Evolutionary conservation across 2,888 invertebrate species (phyloP).

Genomic region (Anaspis maculata): DNA sequence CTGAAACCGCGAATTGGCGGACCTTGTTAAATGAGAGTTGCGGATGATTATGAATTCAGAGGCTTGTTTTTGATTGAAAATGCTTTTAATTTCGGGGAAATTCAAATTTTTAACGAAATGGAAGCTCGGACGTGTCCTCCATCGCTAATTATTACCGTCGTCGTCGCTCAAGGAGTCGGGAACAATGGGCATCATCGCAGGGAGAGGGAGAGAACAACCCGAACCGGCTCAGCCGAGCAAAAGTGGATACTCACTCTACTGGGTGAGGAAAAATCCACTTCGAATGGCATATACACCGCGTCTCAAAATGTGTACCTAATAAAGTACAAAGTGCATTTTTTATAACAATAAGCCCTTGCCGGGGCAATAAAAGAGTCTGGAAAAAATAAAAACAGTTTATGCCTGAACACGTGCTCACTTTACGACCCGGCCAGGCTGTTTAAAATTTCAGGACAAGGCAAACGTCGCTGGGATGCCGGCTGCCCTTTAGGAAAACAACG

Average conservation of each 20-base stretch:
- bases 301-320: slow-evolving; percentile 17
- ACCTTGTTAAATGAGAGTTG: slow-evolving; percentile 12
- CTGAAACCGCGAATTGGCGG: slow-evolving; percentile 12
- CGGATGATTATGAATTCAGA: slow-evolving; percentile 22
- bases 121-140: slow-evolving; percentile 12
- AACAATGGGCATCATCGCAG: no score
- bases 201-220: no score
- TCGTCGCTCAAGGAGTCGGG: no score
- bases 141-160: no score
- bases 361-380: slow-evolving; percentile 22
- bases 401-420: slow-evolving; percentile 30
- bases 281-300: slow-evolving; percentile 9
- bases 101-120: slow-evolving; percentile 16
- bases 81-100: slow-evolving; percentile 18
- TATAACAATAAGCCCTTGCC: slow-evolving; percentile 21
- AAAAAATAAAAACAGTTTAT: slow-evolving; percentile 34
- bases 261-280: slow-evolving; percentile 7
- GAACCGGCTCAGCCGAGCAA: no score
- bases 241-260: no score
- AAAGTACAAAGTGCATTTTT: slow-evolving; percentile 19
- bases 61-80: slow-evolving; percentile 19
- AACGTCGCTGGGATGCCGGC: slow-evolving; percentile 20
- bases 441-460: slow-evolving; percentile 30
- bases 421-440: slow-evolving; percentile 28
- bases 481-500: slow-evolving; percentile 11